These are phyloP conservation scores for Myotis pilosus DNA, from an alignment of 2,797 vertebrate species.

Conservation along the genomic window DNA sequence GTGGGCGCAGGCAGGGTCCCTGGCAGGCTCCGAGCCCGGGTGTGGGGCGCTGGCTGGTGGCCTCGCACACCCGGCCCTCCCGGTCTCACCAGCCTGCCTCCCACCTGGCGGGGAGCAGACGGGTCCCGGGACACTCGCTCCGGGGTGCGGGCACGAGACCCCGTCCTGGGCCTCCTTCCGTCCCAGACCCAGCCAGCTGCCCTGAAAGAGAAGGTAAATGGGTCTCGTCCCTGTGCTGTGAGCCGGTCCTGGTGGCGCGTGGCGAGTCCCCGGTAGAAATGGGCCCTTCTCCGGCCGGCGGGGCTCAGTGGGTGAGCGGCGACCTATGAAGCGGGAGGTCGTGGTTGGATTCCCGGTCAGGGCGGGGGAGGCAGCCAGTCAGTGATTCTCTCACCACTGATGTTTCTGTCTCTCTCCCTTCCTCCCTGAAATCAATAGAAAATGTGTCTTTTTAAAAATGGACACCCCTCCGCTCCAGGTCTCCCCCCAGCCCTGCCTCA, in stretches of 20 bases:
- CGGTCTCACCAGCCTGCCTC: not conserved
- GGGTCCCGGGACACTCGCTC: not conserved
- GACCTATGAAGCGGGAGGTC: too few relatives aligned
- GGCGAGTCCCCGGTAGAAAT: not conserved
- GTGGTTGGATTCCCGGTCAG: too few relatives aligned
- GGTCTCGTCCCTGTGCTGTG: rapidly evolving
- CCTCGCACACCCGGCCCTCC: not conserved
- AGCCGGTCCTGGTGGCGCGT: rapidly evolving
- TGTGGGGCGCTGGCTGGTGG: not conserved
- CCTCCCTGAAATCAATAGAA: too few relatives aligned
- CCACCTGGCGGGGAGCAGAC: not conserved
- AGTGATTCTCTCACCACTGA: too few relatives aligned
- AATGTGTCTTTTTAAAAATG: too few relatives aligned
- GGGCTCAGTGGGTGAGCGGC: too few relatives aligned
- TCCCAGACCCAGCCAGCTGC: not conserved
- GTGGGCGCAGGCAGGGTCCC: not conserved
- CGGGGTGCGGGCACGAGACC: rapidly evolving
- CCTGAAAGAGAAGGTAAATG: too few relatives aligned
- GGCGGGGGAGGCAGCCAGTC: too few relatives aligned
- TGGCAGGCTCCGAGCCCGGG: not conserved
- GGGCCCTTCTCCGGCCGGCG: too few relatives aligned
- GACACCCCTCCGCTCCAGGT: not conserved
- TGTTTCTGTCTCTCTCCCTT: too few relatives aligned
- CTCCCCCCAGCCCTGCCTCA: not conserved
- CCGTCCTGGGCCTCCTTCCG: rapidly evolving